Base-by-base conservation (phyloP, 2,888 invertebrate genomes). In the Hyposoter didymator region DNA sequence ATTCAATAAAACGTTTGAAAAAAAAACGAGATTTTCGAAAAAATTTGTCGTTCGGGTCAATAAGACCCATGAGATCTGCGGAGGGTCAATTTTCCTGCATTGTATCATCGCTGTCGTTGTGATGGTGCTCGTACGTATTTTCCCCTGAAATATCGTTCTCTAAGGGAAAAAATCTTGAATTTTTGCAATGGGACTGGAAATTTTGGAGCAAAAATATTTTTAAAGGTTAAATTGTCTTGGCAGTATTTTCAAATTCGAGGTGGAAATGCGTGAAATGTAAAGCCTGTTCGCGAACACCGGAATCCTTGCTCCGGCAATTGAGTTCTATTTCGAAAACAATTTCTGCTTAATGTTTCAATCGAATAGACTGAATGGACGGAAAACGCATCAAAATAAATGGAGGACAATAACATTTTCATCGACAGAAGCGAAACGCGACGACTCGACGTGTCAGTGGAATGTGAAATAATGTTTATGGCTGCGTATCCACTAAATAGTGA, bases 401-500 rank as follows among this genome's bases (percentile, higher is more conserved):
- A 69, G 5, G 10, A n/a, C 12, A 10, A 19, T 32, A 19, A 12
- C 62, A 22, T 28, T 74, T 59, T 22, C 28, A 22, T 22, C 17
- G 22, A 8, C 6, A 39, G 19, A 14, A 39, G 39, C 43, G 28
- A 45, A 74, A 45, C 62, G 70, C 2, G 64, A 43, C 19, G n/a
- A 64, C 17, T 75, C 47, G 62, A 64, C 45, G 32, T 47, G n/a
- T 64, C 7, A 47, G 47, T 75, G 28, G 19, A 62, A 64, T 47
- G 75, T 75, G 64, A 47, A 64, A 14, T 47, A 62, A 64, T 47
- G 47, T 75, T 64, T 32, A 64, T 64, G 47, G 45, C 47, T 45
- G 47, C 17, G 28, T 2, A 47, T n/a, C 19, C 7, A 35, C 35
- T 35, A 32, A 28, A 45, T 75, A 32, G 28, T 4, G 47, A 14